These are phyloP conservation scores for Electrophaes corylata DNA, from an alignment of 2,888 invertebrate genomes.

Conservation along the genomic window DNA sequence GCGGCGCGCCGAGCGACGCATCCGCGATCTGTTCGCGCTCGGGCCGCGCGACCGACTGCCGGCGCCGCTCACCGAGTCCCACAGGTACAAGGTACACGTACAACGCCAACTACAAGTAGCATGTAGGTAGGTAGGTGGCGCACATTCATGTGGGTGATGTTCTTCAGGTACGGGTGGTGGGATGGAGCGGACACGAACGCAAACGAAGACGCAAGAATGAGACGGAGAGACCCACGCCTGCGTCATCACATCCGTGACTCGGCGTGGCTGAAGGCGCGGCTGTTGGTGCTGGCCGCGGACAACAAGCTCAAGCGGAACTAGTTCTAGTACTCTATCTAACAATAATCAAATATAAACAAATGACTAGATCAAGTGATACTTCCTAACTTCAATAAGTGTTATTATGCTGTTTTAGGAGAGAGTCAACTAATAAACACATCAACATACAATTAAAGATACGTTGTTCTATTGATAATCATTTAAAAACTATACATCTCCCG, in stretches of 20 bases:
- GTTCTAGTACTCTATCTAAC: background rate
- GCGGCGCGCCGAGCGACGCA: conserved; percentile 45
- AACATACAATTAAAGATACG: no score
- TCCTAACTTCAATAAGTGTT: no score
- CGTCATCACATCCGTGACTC: conserved; percentile 77
- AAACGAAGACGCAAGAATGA: no score
- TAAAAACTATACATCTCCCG: no score
- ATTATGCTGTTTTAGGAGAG: no score
- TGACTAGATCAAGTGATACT: no score
- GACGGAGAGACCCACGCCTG: conserved; percentile 42
- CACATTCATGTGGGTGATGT: background rate
- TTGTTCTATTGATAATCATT: no score
- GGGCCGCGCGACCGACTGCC: conserved; percentile 54
- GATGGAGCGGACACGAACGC: conserved; percentile 49
- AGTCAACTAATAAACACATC: no score
- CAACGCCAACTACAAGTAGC: background rate
- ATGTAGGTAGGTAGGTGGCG: background rate
- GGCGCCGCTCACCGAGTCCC: conserved; percentile 49
- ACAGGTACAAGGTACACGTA: conserved; percentile 32
- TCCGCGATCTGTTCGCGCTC: conserved; percentile 51
- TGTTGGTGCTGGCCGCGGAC: conserved; percentile 65
- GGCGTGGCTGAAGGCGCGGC: conserved; percentile 69
- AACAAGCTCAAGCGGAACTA: conserved; percentile 16
- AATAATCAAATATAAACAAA: no score
- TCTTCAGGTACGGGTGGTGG: conserved; percentile 69